Percentiles rank a stretch among this genome's conserved stretches.
Conservation (phyloP, 2,888 invertebrate genomes). For the Meta bourneti region DNA sequence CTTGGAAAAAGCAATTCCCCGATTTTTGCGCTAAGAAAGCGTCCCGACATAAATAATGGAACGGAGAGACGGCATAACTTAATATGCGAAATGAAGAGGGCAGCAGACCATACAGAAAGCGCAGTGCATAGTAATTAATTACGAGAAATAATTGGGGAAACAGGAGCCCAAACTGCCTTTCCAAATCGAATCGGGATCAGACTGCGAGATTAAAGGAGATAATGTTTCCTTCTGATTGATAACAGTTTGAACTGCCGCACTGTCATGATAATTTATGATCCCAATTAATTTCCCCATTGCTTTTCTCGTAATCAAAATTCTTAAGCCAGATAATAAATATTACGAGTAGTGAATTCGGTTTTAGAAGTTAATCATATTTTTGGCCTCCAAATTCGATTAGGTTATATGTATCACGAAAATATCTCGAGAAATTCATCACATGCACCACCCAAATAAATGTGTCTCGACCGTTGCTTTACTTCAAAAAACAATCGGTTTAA, state of each 20-base stretch:
- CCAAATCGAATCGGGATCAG: neutral
- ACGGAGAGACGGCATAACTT: slow-evolving; percentile 4
- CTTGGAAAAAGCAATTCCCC: too few relatives aligned
- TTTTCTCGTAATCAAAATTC: slow-evolving; percentile 26
- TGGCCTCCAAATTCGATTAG: neutral
- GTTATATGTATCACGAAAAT: neutral
- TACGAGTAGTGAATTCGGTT: neutral
- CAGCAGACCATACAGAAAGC: neutral
- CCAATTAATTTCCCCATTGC: slow-evolving; percentile 2
- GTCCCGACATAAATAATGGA: neutral
- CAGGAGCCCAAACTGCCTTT: neutral
- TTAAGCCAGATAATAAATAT: neutral
- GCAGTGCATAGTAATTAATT: slow-evolving; percentile 4
- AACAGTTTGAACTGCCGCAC: neutral
- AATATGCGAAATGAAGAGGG: neutral
- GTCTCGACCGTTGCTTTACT: neutral
- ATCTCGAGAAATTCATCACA: neutral
- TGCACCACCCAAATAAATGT: too few relatives aligned
- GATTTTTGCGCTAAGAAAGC: neutral
- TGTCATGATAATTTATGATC: slow-evolving; percentile 7
- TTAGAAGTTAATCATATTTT: neutral
- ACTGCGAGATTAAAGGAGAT: neutral
- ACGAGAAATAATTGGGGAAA: slow-evolving; percentile 17
- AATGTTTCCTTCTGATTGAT: neutral
- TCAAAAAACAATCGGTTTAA: neutral